A percentile compares a stretch with the other conserved stretches of the same genome.
Evolutionary conservation across 2,797 vertebrate genomes (phyloP).

Genomic region (Dendrocincla fuliginosa): DNA sequence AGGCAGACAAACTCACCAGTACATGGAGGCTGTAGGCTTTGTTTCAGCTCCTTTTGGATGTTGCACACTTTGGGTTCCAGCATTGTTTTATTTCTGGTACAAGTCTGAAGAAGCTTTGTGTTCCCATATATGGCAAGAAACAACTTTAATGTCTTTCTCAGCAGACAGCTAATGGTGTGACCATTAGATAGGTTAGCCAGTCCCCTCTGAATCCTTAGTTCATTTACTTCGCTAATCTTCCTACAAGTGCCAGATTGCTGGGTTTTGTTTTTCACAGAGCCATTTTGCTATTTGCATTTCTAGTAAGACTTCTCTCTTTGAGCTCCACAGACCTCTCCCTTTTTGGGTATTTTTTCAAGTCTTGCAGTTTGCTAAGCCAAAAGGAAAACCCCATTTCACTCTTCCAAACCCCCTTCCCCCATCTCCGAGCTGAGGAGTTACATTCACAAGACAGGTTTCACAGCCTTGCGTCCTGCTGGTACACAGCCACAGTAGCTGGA

Average conservation of each 20-base stretch:
- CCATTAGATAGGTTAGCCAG: not conserved
- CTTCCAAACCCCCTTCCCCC: not conserved
- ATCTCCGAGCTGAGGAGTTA: not conserved
- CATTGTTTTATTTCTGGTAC: not conserved
- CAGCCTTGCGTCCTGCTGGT: fast-evolving
- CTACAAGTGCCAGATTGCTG: not conserved
- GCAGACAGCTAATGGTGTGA: not conserved
- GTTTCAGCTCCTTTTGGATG: not conserved
- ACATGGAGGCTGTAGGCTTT: not conserved
- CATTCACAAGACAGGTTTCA: fast-evolving
- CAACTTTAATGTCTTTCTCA: not conserved
- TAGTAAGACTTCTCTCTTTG: not conserved
- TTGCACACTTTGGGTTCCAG: not conserved
- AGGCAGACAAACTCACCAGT: not conserved
- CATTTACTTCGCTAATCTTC: not conserved
- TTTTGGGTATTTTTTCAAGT: not conserved
- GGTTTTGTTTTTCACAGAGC: not conserved
- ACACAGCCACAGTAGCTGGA: not conserved
- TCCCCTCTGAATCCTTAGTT: not conserved
- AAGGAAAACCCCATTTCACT: not conserved
- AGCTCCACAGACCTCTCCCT: not conserved
- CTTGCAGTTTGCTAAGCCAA: not conserved
- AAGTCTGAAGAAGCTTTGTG: not conserved
- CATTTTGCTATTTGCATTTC: not conserved
- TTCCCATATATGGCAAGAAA: not conserved